phyloP scores from a whole-genome alignment of 2,888 invertebrate species.

The Dione vanillae region DNA sequence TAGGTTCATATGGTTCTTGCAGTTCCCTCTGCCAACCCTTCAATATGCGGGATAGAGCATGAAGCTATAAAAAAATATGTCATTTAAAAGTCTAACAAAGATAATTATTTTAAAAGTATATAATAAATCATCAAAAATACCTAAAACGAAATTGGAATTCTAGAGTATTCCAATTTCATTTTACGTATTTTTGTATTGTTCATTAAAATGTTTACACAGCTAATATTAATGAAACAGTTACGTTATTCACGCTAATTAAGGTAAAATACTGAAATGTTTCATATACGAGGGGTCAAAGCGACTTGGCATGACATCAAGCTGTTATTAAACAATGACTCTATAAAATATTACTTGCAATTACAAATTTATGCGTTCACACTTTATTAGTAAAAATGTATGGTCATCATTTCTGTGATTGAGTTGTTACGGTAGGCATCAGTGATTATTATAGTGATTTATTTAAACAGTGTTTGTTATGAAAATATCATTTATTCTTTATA shows the following conservation, averaged over 20 bases:
- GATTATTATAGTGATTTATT: neutral
- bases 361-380: slow-evolving; percentile 44
- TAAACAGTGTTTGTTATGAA: no score
- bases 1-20: no score
- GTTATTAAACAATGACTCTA: slow-evolving; percentile 23
- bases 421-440: neutral
- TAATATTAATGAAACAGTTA: slow-evolving; percentile 1
- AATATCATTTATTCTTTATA: no score
- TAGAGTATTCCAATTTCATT: slow-evolving; percentile 16
- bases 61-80: neutral
- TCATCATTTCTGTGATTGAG: slow-evolving; percentile 20
- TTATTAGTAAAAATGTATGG: slow-evolving; percentile 34
- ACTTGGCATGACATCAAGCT: slow-evolving; percentile 32
- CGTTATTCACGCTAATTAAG: slow-evolving; percentile 16
- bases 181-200: slow-evolving; percentile 18
- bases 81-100: slow-evolving; percentile 9
- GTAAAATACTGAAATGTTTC: slow-evolving; percentile 11
- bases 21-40: no score
- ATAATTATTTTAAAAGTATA: slow-evolving; percentile 2
- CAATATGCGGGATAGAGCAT: no score
- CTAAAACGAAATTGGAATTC: no score
- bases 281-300: slow-evolving; percentile 27
- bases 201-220: slow-evolving; percentile 6
- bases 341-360: slow-evolving; percentile 41
- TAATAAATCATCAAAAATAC: slow-evolving; percentile 16